Evolutionary conservation across 2,113 vertebrate genomes (phyloP).

Genomic region (Ictidomys tridecemlineatus): DNA sequence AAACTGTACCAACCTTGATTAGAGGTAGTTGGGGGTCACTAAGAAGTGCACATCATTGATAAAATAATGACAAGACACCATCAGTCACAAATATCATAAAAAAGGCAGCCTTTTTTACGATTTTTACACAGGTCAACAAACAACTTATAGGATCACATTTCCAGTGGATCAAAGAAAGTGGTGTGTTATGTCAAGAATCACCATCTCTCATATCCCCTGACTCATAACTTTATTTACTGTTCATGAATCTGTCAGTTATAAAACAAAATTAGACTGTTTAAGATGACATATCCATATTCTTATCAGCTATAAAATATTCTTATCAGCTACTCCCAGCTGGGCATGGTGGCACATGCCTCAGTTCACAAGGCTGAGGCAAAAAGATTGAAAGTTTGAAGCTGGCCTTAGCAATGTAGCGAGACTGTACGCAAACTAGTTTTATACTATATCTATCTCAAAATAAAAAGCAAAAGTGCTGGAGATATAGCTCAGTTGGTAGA

Average conservation of each 20-base stretch:
- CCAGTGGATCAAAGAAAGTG: not conserved
- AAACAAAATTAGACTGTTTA: constrained; percentile 37
- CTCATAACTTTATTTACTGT: not conserved
- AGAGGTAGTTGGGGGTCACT: not conserved
- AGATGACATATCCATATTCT: not conserved
- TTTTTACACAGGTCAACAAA: not conserved
- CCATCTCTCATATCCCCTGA: not conserved
- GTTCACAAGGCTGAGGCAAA: too few relatives aligned
- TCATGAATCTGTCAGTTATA: constrained; percentile 22
- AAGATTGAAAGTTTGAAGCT: too few relatives aligned
- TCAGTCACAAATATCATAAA: not conserved
- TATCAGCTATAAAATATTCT: not conserved
- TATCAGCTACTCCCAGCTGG: not conserved
- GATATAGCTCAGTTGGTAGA: too few relatives aligned
- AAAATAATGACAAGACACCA: constrained; percentile 37
- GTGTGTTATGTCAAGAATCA: not conserved
- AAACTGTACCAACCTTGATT: not conserved
- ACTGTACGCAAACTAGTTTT: too few relatives aligned
- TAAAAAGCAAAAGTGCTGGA: too few relatives aligned
- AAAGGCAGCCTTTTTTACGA: not conserved
- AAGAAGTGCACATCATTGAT: not conserved
- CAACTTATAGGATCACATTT: not conserved
- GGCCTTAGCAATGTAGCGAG: too few relatives aligned
- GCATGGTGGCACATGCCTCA: too few relatives aligned
- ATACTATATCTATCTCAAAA: too few relatives aligned